Evolutionary conservation across 1,140 invertebrate species (phyloP), one percentile per base, ranked within the genome.

Genomic region (Hylaeus anthracinus): DNA sequence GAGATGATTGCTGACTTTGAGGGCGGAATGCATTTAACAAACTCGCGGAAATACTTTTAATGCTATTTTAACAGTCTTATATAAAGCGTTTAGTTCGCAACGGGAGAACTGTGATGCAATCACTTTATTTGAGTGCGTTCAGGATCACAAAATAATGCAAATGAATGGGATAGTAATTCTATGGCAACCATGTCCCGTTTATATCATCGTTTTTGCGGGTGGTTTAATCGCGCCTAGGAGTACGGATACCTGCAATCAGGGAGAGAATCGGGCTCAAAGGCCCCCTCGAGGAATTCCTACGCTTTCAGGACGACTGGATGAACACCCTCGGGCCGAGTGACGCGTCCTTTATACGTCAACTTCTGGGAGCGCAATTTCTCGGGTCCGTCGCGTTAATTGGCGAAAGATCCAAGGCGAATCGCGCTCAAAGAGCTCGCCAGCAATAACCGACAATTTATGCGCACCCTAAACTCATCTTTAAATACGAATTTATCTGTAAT

Each of bases 201-300:
- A 5, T 82, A 60, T 79, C 43, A n/a, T 61, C 45, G 83, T 81
- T 86, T 81, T 86, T 71, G 56, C 72, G 85, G 80, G 72, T 63
- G 80, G 85, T 79, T 90, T 89, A 88, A 90, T 86, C 81, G 72
- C 69, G 74, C 74, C 81, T 56, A 45, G 56, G 71, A 81, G 76
- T 83, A 77, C 69, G 84, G 85, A 89, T 87, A 89, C 83, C 87
- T 88, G 83, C 89, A 88, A 92, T 91, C 88, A 90, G 65, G 9
- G 37, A 64, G 63, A 60, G 56, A 64, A 75, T 43, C 82, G 81
- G 84, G 86, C 88, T 92, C 90, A 90, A 90, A 91, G 88, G 86
- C 85, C 72, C 72, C 75, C 65, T 58, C 82, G 74, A 77, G 48
- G 79, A 78, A 88, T 88, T 90, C 86, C 85, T 61, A 37, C 55